Conservation (phyloP, 1,140 invertebrate species). For the Drosophila watanabei region DNA sequence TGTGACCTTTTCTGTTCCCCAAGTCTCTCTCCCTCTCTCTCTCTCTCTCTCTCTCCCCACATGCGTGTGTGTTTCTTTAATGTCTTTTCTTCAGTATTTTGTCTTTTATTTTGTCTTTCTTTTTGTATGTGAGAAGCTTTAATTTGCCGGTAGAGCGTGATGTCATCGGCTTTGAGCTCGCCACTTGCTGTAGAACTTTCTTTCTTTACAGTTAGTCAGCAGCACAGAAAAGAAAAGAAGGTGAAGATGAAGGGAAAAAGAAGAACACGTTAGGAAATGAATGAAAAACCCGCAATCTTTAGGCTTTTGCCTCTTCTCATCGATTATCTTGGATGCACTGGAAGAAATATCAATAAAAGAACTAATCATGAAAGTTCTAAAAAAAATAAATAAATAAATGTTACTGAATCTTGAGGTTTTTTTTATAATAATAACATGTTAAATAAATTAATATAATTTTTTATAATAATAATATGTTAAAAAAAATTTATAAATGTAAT, state of each 20-base stretch:
- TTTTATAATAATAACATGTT: not conserved
- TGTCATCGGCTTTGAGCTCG: constrained; percentile 68
- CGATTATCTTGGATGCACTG: constrained; percentile 30
- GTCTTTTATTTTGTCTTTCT: constrained; percentile 8
- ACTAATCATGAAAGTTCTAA: not conserved
- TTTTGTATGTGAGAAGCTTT: constrained; percentile 53
- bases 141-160: constrained; percentile 71
- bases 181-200: constrained; percentile 70
- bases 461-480: no score
- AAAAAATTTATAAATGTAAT: no score
- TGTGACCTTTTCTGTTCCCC: constrained; percentile 39
- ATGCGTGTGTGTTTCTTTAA: constrained; percentile 24
- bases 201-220: constrained; percentile 67
- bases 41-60: constrained; percentile 6
- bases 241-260: no score
- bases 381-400: not conserved
- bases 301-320: constrained; percentile 16
- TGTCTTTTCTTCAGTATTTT: constrained; percentile 16
- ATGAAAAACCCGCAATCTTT: constrained; percentile 21
- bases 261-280: constrained; percentile 14
- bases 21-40: constrained; percentile 8
- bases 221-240: not conserved
- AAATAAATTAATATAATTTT: no score
- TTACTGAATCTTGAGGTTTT: not conserved
- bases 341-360: not conserved